Conservation (phyloP, 2,888 invertebrate genomes). For the Athalia circularis region DNA sequence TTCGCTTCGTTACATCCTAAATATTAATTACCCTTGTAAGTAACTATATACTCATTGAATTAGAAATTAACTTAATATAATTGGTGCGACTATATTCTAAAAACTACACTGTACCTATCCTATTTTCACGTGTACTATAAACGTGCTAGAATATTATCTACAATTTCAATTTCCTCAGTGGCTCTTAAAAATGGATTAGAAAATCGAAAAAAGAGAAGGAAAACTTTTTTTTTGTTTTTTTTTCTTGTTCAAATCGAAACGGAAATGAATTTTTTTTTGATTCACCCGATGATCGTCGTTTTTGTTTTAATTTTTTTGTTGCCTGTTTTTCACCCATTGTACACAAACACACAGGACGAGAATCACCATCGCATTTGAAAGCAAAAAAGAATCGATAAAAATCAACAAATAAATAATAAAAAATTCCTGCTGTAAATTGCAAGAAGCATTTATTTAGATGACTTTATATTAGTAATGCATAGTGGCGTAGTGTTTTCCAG, state of each 20-base stretch:
- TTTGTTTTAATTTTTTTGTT: background rate
- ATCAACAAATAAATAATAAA: background rate
- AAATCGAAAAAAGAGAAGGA: too few relatives aligned
- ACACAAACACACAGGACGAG: background rate
- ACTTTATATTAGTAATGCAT: constrained; percentile 19
- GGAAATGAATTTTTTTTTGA: background rate
- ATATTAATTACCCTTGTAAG: too few relatives aligned
- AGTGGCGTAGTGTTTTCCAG: constrained; percentile 54
- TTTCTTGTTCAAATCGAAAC: background rate
- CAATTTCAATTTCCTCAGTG: too few relatives aligned
- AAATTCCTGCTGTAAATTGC: constrained; percentile 1
- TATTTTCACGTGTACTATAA: too few relatives aligned
- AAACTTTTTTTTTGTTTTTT: background rate
- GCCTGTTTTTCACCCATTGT: background rate
- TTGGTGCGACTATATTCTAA: too few relatives aligned
- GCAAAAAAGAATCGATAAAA: background rate
- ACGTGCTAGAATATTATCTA: too few relatives aligned
- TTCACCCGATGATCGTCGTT: background rate
- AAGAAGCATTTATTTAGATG: constrained; percentile 11
- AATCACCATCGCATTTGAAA: background rate
- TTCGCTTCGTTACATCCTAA: too few relatives aligned
- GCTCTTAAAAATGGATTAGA: too few relatives aligned
- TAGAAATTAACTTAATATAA: too few relatives aligned
- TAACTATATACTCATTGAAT: too few relatives aligned
- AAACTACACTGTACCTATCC: too few relatives aligned